Conservation (phyloP, 2,113 vertebrate genomes). For the Peromyscus leucopus region DNA sequence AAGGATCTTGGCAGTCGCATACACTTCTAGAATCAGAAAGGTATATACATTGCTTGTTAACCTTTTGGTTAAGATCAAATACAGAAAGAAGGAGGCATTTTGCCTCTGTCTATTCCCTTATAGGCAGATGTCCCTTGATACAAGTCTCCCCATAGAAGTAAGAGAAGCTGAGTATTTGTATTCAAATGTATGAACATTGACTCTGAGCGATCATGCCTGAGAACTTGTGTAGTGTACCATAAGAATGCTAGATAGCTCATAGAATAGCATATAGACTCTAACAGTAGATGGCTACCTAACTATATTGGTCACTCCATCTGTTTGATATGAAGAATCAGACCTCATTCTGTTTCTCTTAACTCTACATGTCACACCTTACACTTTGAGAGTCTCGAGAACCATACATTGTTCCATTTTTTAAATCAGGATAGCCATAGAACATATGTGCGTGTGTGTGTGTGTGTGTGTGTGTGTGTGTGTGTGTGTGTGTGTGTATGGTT, state of each 20-base stretch:
- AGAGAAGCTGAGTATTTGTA: not conserved
- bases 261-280: not conserved
- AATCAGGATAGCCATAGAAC: too few relatives aligned
- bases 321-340: not conserved
- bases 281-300: fast-evolving
- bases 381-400: not conserved
- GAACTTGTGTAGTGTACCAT: not conserved
- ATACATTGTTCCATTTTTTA: not conserved
- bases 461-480: too few relatives aligned
- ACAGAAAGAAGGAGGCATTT: not conserved
- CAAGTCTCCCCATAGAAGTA: not conserved
- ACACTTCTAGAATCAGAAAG: not conserved
- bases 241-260: not conserved
- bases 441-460: too few relatives aligned
- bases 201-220: not conserved
- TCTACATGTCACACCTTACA: not conserved
- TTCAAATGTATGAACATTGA: not conserved
- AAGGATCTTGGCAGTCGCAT: not conserved
- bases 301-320: fast-evolving
- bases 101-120: not conserved
- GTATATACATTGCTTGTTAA: not conserved
- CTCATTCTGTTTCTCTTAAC: not conserved
- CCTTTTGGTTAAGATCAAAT: not conserved
- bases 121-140: not conserved
- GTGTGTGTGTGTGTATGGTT: too few relatives aligned